Evolutionary conservation across 23 tunicate genomes (phyloP), one percentile per base, ranked within the genome.

Genomic region (Styela plicata): DNA sequence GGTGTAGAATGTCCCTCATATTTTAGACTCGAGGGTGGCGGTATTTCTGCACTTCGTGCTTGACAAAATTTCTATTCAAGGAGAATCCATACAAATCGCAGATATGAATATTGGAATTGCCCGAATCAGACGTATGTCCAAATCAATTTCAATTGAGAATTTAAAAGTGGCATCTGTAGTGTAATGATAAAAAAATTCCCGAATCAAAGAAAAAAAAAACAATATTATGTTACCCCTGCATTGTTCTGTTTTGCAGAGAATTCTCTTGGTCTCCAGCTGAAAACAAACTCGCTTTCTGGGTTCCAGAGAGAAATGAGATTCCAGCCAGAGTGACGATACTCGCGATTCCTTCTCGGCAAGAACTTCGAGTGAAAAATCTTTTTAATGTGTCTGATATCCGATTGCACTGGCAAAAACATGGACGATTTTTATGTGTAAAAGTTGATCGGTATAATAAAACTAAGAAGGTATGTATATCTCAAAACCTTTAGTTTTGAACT

Each of bases 251-350:
- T 31, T 71, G 26, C 85, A 87, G 99, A 37, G 91, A 92, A 31
- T 96, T 91, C 70, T 65, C 64, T 64, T 96, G 99, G 99, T 96
- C 99, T 1, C 99, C 99, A 5, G 80, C 89, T 24, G 97, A 84
- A 2, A 96, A 96, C 86, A 53, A 76, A 66, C 32, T 96, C 31
- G 90, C 99, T 2, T 96, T 82, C 66, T 96, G 97, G 97, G 75
- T 91, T 0, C 88, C 97, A 30, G 97, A 96, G 79, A 74, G 63
- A 25, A 84, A 92, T 31, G 88, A 96, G 68, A 88, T 92, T 5
- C 99, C 99, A 0, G 99, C 99, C 34, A 77, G 99, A 2, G 99
- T 96, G 17, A 96, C 94, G 10, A 87, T 96, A 30, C 74, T 96
- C 10, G 86, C 85, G 2, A 87, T 96, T 37, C 99, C 99, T 3